Base-by-base conservation (phyloP, 2,113 vertebrate genomes). In the Aplodontia rufa region DNA sequence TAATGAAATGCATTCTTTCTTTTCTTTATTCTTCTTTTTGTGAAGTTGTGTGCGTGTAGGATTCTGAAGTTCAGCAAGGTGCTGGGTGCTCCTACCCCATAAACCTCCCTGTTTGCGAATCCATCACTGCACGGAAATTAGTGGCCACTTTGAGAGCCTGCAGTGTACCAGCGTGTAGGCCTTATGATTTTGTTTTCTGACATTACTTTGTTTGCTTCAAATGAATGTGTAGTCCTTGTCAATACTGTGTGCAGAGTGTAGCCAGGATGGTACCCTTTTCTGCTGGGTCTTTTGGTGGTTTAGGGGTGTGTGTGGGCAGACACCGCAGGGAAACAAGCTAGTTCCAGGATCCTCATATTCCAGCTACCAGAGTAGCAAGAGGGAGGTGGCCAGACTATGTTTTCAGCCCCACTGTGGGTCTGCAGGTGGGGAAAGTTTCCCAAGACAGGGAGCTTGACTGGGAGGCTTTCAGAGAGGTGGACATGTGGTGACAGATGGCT, bases 401-500 rank as follows among this genome's bases (percentile, higher is more conserved):
- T 8, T 9, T 32, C 40, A 32, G 64, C 81, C 3, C 55, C 37
- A 40, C 35, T 32, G 55, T 32, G 12, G 0, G 45, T 69, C 45
- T 76, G 68, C 20, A 0, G 28, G 5, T n/a, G 26, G 42, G 60
- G 37, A 79, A 47, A 12, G 85, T 75, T 49, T 74, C 40, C 53
- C 13, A 1, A 0, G 82, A 28, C 71, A 28, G 72, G 22, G 22
- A 28, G 7, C 37, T 72, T 30, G 8, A 40, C 28, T 11, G 20
- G 55, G 51, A 49, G 79, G 35, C 72, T 49, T 66, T 79, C 64
- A 20, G 75, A 76, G 40, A 72, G 35, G 5, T 86, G 83, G 69
- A 32, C 58, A 80, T 62, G 80, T 51, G 69, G 40, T 80, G 87
- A 82, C 89, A 68, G 72, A 81, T 60, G 87, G 95, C n/a, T 30